A percentile compares a stretch with the other conserved stretches of the same genome.
Evolutionary conservation across 2,797 vertebrate genomes (phyloP).

Genomic region (Spheniscus humboldti): DNA sequence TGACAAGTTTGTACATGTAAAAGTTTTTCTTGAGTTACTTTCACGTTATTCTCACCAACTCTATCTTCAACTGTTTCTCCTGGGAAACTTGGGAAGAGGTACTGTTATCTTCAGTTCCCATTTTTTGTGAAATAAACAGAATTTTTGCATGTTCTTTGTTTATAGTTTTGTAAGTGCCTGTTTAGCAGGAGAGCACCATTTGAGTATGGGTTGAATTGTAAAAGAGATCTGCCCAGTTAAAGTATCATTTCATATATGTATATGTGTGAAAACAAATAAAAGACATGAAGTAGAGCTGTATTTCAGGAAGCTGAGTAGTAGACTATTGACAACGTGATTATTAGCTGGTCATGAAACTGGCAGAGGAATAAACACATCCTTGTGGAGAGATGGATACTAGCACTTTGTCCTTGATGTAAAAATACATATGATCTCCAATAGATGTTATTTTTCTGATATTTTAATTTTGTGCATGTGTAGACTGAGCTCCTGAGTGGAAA

Average conservation of each 20-base stretch:
- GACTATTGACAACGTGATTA: neutral
- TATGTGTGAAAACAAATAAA: neutral
- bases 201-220: neutral
- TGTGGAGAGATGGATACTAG: neutral
- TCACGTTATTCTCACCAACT: neutral
- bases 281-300: neutral
- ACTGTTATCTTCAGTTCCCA: neutral
- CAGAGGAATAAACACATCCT: neutral
- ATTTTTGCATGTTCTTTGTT: neutral
- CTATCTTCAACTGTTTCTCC: fast-evolving
- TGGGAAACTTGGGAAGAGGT: neutral
- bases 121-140: neutral
- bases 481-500: neutral
- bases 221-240: neutral
- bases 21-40: neutral
- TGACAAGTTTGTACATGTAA: neutral
- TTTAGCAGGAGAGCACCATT: neutral
- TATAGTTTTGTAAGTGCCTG: neutral
- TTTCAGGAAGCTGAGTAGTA: neutral
- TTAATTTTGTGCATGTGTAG: neutral
- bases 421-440: neutral
- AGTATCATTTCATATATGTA: neutral
- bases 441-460: neutral
- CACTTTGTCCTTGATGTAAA: neutral
- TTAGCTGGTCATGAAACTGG: neutral